Evolutionary conservation across 2,888 invertebrate genomes (phyloP), one percentile per base, ranked within the genome.

Genomic region (Epinotia bilunana): DNA sequence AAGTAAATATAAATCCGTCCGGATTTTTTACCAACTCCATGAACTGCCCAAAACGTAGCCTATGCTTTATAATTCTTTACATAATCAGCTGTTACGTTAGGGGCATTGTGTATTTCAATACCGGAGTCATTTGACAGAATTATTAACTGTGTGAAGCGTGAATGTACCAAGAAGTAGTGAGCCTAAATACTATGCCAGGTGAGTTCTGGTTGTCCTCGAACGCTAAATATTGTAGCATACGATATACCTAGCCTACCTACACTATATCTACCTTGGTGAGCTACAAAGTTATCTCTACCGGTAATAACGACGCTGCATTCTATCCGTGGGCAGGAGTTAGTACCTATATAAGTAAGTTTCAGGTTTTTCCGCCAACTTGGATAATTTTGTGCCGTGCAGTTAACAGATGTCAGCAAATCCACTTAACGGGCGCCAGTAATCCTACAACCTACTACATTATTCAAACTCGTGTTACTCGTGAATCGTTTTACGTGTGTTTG

Each of bases 391-490:
- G 5, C 39, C 1, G 23, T 28, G 43, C 4, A 20, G 61, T 53
- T 55, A 18, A 39, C 61, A 67, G 16, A 68, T 60, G 74, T 55
- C 60, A 61, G 60, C 70, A 71, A 74, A 74, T 74, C 70, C 74
- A 74, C 60, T 74, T 71, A 74, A 70, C 58, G 55, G 70, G 70
- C 70, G 64, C 70, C 74, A 64, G 58, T 49, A 53, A n/a, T 74
- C 74, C 65, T 39, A 16, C 23, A 28, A 43, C 49, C 9, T 55
- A 43, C 39, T 65, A 60, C 58, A 70, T 60, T 63, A 64, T 70
- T 70, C 53, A 58, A 63, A 53, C 39, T 16, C 20, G 39, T 63
- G 46, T 63, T 69, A 53, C 39, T 16, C 20, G 39, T 63, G 46
- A 69, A 58, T 16, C n/a, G 33, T 55, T 57, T 46, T 62, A 39